Evolutionary conservation across 2,797 vertebrate genomes (phyloP).

Genomic region (Acanthiza pusilla): DNA sequence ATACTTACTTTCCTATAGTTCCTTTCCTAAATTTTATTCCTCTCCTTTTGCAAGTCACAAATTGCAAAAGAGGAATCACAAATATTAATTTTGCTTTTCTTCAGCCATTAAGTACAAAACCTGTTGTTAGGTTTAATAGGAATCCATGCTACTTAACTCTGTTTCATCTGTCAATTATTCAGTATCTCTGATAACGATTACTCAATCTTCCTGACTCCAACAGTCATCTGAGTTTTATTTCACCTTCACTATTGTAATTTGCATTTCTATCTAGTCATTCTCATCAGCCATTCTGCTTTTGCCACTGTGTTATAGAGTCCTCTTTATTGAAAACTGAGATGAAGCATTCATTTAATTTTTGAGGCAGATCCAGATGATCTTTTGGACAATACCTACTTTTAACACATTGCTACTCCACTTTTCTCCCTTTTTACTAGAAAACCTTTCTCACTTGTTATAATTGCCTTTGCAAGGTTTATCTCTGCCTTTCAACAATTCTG

Average conservation of each 20-base stretch:
- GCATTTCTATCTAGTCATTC: background rate
- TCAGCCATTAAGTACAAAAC: background rate
- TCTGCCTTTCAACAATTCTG: slow-evolving; percentile 12
- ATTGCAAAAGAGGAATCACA: background rate
- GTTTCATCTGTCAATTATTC: background rate
- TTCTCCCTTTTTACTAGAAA: background rate
- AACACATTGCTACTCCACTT: background rate
- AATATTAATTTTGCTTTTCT: background rate
- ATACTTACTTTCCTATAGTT: background rate
- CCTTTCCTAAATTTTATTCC: background rate
- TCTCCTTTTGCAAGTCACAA: background rate
- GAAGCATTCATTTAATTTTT: background rate
- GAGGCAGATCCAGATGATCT: background rate
- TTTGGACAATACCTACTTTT: background rate
- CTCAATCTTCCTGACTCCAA: background rate
- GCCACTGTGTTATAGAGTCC: background rate
- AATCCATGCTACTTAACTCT: background rate
- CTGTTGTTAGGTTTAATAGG: background rate
- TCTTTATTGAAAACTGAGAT: background rate
- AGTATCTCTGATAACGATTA: background rate
- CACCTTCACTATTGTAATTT: background rate
- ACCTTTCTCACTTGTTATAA: background rate
- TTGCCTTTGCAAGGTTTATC: slow-evolving; percentile 24
- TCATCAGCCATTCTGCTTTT: background rate
- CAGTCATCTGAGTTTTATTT: background rate